Evolutionary conservation across 2,888 invertebrate species (phyloP), one percentile per base, ranked within the genome.

Genomic region (Aromia moschata): DNA sequence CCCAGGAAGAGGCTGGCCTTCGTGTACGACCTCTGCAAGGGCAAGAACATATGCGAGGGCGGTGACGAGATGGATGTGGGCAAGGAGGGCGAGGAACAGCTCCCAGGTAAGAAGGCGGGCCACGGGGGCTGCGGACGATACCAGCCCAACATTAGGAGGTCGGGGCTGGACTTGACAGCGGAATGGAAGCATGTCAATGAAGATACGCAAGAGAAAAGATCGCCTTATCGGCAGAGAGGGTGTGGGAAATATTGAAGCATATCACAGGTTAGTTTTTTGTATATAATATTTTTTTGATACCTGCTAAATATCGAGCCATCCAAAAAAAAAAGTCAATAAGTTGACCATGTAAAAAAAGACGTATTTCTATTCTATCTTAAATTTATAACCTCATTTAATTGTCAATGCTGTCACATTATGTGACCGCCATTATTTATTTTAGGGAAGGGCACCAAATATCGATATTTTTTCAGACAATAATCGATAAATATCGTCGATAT

Each of bases 171-270:
- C 73, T 84, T 99, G 37, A 89, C 92, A 0, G 98, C 98, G 0
- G 98, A 99, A 82, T 99, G 99, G 99, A 99, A 96, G 81, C 92
- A 98, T 79, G 89, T 94, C 0, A 99, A 99, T 81, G 99, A 99
- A 83, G 98, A 99, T 75, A 93, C 96, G 3, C 98, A 98, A 81
- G 97, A 99, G 78, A 93, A 94, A 98, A 99, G 81, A 96, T 97
- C 12, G 83, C 86, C 0, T 85, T 99, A 4, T 93, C 94, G 3
- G 99, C 98, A 1, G 99, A 99, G 80, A 84, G 97, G 70, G 98
- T 98, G 1, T 93, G 94, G 87, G 99, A 99, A 83, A 96, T 99
- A 67, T 87, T 99, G 33, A 96, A 96, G 81, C 93, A 94, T 74
- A 95, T 97, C 49, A 90, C 91, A 69, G 86, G 86, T 85, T 70